Base-by-base conservation (phyloP, 2,113 vertebrate genomes). In the Marmota monax region DNA sequence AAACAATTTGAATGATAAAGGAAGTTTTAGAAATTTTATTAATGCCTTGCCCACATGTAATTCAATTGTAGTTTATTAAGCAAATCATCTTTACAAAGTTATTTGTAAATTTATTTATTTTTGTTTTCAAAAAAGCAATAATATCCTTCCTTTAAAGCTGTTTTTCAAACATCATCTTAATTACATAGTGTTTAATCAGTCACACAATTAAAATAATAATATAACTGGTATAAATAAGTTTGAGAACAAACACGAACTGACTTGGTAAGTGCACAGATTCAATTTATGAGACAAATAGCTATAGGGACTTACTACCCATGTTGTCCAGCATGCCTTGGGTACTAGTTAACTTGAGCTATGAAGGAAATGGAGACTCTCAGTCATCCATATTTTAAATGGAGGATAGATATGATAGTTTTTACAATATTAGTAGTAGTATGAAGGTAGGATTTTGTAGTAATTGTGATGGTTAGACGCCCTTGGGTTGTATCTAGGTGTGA, bases 91-190 rank as follows among this genome's bases (percentile, higher is more conserved):
- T 74, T 45, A 53, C 6, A 48, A 74, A 70, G 61, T 72, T 80
- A 74, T 58, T 73, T 74, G 5, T 14, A 65, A 88, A 85, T 76
- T 2, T 39, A 63, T 37, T 92, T 27, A 84, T 34, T 29, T 88
- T 84, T 67, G 17, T 51, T 93, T 96, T 53, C 45, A 78, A 56
- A 29, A 76, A 76, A 90, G 90, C 34, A 42, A 29, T 39, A 72
- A 13, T 3, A 32, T 78, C 13, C 74, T 85, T 91, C 82, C 29
- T 85, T 67, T 65, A 93, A 51, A 34, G 8, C 20, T 42, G 84
- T 27, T 85, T 22, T 85, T 22, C 39, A 69, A 45, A 16, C 27
- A 92, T 34, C 17, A 58, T 53, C 51, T 70, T 16, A 78, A 45
- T 86, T 42, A 6, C 14, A 34, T 18, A 32, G 10, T 63, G 6